Evolutionary conservation across 2,113 vertebrate species (phyloP).

Genomic region (Brachyhypopomus gauderio): DNA sequence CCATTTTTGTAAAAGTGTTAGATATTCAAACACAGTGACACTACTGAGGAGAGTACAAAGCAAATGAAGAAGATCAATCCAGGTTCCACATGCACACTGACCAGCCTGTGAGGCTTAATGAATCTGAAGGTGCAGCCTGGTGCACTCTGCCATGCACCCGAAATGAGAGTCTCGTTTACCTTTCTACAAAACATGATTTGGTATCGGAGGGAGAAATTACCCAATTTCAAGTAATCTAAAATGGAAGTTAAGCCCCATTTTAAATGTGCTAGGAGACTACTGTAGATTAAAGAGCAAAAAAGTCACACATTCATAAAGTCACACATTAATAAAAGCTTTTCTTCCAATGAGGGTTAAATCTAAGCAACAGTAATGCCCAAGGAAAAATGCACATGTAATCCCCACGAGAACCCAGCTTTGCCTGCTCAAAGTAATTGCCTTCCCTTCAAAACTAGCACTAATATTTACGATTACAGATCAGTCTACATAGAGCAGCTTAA

Average conservation of each 20-base stretch:
- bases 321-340: conserved; percentile 47
- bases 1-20: conserved; percentile 1
- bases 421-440: conserved; percentile 66
- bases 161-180: conserved; percentile 59
- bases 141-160: conserved; percentile 40
- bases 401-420: conserved; percentile 61
- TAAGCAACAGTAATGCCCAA: conserved; percentile 60
- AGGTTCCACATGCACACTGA: conserved; percentile 32
- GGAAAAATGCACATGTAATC: conserved; percentile 69
- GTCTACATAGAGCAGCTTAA: conserved; percentile 52
- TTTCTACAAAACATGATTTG: conserved; percentile 53
- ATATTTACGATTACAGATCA: conserved; percentile 67
- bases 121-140: conserved; percentile 45
- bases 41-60: background rate
- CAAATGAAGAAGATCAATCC: conserved; percentile 23
- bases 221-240: conserved; percentile 57
- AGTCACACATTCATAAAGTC: conserved; percentile 35
- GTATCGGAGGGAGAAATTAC: conserved; percentile 47
- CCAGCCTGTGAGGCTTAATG: conserved; percentile 41
- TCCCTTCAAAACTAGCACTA: conserved; percentile 58
- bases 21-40: conserved; percentile 8
- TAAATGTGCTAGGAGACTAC: conserved; percentile 59
- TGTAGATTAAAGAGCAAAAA: conserved; percentile 63
- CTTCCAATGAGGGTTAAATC: conserved; percentile 58
- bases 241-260: conserved; percentile 61